phyloP scores from a whole-genome alignment of 2,888 invertebrate genomes.

The Laothoe populi region DNA sequence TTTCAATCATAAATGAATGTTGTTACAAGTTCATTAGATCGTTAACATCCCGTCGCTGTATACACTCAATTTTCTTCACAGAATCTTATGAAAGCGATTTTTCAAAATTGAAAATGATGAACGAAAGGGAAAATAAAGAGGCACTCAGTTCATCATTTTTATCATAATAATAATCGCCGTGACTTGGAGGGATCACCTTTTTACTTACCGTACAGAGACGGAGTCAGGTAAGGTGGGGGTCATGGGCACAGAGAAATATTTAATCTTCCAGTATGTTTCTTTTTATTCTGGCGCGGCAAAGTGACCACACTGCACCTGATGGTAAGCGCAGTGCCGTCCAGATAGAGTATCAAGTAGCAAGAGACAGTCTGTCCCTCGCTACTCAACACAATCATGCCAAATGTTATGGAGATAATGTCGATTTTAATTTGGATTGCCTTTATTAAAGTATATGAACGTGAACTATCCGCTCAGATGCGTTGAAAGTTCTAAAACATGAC shows the following conservation, averaged over 20 bases:
- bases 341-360: no score
- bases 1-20: neutral
- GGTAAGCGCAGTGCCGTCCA: no score
- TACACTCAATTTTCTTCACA: constrained; percentile 17
- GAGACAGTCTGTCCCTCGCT: no score
- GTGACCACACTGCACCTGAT: no score
- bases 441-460: no score
- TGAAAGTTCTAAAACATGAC: no score
- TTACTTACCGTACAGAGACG: constrained; percentile 20
- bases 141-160: constrained; percentile 37
- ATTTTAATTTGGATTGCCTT: no score
- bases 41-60: neutral
- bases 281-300: no score
- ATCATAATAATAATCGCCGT: constrained; percentile 35
- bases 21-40: neutral
- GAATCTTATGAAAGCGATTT: constrained; percentile 21
- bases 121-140: constrained; percentile 36
- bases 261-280: neutral
- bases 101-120: constrained; percentile 30
- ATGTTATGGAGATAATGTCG: no score
- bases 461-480: no score
- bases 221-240: constrained; percentile 8
- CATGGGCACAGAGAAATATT: neutral
- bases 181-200: constrained; percentile 28
- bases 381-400: no score